These are phyloP conservation scores for Argya squamiceps DNA, from an alignment of 2,797 vertebrate genomes.

Conservation along the genomic window DNA sequence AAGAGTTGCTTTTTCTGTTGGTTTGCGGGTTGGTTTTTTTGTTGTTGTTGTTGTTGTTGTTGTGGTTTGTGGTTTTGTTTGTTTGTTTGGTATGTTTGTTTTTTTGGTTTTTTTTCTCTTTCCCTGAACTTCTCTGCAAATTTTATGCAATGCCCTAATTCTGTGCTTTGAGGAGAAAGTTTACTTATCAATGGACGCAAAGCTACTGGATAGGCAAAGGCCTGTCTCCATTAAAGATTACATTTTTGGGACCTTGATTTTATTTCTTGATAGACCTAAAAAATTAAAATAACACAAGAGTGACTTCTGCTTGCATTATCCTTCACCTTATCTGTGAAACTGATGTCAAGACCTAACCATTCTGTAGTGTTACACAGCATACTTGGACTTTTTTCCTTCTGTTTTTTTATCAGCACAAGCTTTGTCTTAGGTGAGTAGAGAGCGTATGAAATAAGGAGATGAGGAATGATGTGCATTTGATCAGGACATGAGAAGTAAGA, in stretches of 20 bases:
- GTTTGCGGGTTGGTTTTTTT: no score
- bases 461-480: neutral
- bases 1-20: neutral
- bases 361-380: neutral
- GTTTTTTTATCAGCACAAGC: neutral
- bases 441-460: neutral
- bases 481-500: neutral
- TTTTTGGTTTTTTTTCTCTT: fast-evolving
- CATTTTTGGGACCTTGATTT: neutral
- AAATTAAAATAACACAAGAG: neutral
- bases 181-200: neutral
- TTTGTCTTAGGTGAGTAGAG: neutral
- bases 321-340: neutral
- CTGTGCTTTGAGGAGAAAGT: neutral
- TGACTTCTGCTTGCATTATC: neutral
- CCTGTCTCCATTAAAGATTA: neutral
- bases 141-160: neutral
- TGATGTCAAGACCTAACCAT: neutral
- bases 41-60: no score
- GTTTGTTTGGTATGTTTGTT: fast-evolving
- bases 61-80: no score
- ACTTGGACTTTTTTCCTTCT: neutral
- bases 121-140: neutral
- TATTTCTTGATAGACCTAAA: neutral
- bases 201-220: neutral